A percentile compares a stretch with the other conserved stretches of the same genome.
Evolutionary conservation across 2,797 vertebrate species (phyloP).

Genomic region (Esox masquinongy): DNA sequence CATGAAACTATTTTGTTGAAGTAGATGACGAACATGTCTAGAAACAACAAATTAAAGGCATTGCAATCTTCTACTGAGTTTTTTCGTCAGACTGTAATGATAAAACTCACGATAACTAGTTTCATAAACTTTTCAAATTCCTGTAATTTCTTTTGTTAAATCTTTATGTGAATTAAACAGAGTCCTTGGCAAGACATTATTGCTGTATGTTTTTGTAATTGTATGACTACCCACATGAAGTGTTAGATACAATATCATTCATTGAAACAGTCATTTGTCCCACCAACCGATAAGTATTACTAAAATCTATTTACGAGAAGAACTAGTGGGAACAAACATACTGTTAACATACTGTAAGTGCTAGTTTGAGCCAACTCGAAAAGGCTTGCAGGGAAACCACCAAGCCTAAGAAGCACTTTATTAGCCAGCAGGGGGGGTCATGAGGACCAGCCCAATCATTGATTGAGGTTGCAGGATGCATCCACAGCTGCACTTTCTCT

Average conservation of each 20-base stretch:
- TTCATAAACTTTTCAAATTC: background rate
- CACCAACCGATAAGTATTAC: slow-evolving; percentile 57
- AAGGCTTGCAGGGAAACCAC: slow-evolving; percentile 91
- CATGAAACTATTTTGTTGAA: slow-evolving; percentile 85
- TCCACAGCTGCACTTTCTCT: slow-evolving; percentile 99
- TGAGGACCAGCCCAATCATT: slow-evolving; percentile 94
- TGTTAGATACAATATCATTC: slow-evolving; percentile 16
- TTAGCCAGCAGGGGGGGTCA: slow-evolving; percentile 91
- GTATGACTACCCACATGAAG: background rate
- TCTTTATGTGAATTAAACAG: background rate
- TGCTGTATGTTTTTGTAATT: background rate
- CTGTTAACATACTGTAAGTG: slow-evolving; percentile 77
- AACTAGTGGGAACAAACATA: slow-evolving; percentile 92
- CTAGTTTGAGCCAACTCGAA: slow-evolving; percentile 89
- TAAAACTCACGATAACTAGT: slow-evolving; percentile 3
- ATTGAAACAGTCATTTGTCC: background rate
- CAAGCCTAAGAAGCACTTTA: slow-evolving; percentile 98
- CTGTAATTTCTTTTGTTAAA: background rate
- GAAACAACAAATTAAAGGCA: slow-evolving; percentile 81
- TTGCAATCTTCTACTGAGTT: slow-evolving; percentile 74
- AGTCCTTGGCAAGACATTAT: background rate
- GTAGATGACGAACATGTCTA: slow-evolving; percentile 76
- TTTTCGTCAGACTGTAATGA: slow-evolving; percentile 37
- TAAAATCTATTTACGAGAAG: slow-evolving; percentile 90
- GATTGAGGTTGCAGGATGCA: slow-evolving; percentile 96